Percentiles rank a stretch among this genome's conserved stretches.
Conservation (phyloP, 2,113 vertebrate genomes). For the Sylvietta virens region DNA sequence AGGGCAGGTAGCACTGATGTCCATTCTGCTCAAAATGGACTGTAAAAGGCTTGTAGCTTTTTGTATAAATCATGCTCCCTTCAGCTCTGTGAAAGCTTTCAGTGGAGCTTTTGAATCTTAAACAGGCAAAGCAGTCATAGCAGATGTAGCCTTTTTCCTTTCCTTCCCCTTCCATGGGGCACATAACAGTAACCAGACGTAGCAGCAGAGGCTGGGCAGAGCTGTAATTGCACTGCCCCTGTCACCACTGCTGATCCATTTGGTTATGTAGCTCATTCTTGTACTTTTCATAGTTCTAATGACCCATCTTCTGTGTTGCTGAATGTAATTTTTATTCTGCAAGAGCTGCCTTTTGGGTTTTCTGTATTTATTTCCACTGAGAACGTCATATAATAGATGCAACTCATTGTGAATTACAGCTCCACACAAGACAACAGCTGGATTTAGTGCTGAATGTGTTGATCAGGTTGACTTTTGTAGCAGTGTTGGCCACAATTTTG, state of each 20-base stretch:
- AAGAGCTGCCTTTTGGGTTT: not conserved
- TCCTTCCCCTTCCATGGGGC: not conserved
- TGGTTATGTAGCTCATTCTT: not conserved
- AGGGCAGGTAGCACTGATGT: not conserved
- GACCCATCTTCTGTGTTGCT: not conserved
- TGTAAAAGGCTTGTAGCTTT: not conserved
- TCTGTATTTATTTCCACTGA: not conserved
- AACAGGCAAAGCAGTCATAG: not conserved
- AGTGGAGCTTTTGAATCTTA: not conserved
- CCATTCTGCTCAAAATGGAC: not conserved
- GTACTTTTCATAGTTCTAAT: not conserved
- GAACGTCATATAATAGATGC: not conserved
- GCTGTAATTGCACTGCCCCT: not conserved
- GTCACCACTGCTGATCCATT: not conserved
- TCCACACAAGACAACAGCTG: not conserved
- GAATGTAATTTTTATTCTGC: not conserved
- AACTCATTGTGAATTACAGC: not conserved
- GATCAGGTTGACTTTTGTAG: not conserved
- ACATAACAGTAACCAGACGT: not conserved
- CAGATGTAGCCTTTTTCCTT: not conserved
- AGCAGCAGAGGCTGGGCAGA: not conserved
- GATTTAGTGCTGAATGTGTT: not conserved
- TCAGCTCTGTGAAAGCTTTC: conserved; percentile 30
- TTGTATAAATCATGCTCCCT: conserved; percentile 24
- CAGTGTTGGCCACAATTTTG: not conserved